Base-by-base conservation (phyloP, 2,888 invertebrate genomes). In the Tromatobia lineatoria region DNA sequence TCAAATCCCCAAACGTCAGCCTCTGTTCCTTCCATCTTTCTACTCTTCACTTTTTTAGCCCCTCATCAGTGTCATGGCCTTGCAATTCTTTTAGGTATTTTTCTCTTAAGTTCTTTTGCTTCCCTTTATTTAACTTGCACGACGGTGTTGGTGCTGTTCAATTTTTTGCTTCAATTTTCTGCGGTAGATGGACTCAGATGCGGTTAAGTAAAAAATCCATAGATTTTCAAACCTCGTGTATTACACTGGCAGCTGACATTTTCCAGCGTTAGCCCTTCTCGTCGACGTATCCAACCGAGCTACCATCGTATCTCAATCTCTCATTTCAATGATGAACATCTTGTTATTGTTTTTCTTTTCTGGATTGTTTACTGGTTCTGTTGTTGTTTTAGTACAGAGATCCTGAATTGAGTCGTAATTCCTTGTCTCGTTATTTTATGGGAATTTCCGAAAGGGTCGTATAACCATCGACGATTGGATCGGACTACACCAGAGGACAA, bases 1-100 rank as follows among this genome's bases (percentile, higher is more conserved):
- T 93, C 93, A 93, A 93, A 92, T 92, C 92, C 91, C 91, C 89
- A 90, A 92, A 90, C 91, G 91, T 85, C 79, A 78, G 66, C 64
- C 76, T 52, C 76, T 61, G n/a, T 67, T 18, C 25, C 52, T 73
- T 75, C 76, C 57, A 23, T 47, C 61, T 50, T 15, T 61, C 42
- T 45, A 67, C 38, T 64, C 64, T 4, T 64, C 64, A 20, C 61
- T 18, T 67, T 85, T 76, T 75, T n/a, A 47, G 59, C 59, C 69
- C 59, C 75, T 80, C 79, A 71, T 84, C 79, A 59, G 71, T 54
- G 23, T 59, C 54, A 18, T 64, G 34, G 45, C n/a, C 18, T 47
- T 66, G 11, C 59, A 42, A 38, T 80, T 18, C 23, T 29, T 50
- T 69, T 59, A 69, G 15, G 11, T 80, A 23, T 59, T 74, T 78